Conservation (phyloP, 2,888 invertebrate species). For the Argyresthia albistria region DNA sequence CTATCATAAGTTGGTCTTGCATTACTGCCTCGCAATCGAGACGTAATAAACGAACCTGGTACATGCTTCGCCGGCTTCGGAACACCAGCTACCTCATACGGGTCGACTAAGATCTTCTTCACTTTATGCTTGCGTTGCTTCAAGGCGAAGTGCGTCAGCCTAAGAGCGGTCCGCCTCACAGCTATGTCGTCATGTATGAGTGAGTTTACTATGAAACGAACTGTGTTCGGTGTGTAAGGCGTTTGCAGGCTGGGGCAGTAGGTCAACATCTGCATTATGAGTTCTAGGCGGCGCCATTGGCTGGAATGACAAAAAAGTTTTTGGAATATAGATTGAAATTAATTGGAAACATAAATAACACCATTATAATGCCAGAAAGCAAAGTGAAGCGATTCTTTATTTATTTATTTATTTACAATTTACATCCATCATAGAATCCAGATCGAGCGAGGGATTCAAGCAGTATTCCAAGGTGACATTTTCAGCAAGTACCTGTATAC, state of each 20-base stretch:
- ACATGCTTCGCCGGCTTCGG: slow-evolving; percentile 30
- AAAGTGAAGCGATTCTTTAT: too few relatives aligned
- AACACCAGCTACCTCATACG: slow-evolving; percentile 52
- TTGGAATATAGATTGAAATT: too few relatives aligned
- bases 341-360: too few relatives aligned
- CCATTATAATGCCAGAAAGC: too few relatives aligned
- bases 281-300: slow-evolving; percentile 87
- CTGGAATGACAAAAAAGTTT: slow-evolving; percentile 32
- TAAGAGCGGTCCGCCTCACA: slow-evolving; percentile 81
- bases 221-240: slow-evolving; percentile 74
- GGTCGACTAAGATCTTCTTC: slow-evolving; percentile 72
- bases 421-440: too few relatives aligned
- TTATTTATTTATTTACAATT: too few relatives aligned
- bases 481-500: too few relatives aligned
- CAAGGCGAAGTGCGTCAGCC: slow-evolving; percentile 74
- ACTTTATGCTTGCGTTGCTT: slow-evolving; percentile 81
- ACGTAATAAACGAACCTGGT: slow-evolving; percentile 39
- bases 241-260: slow-evolving; percentile 81
- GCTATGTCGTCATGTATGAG: slow-evolving; percentile 84
- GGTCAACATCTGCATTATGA: slow-evolving; percentile 81
- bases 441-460: too few relatives aligned
- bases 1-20: too few relatives aligned
- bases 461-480: too few relatives aligned
- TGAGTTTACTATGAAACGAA: slow-evolving; percentile 75
- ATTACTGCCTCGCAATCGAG: too few relatives aligned